phyloP scores from a whole-genome alignment of 1,140 invertebrate species.

The Drosophila erecta region DNA sequence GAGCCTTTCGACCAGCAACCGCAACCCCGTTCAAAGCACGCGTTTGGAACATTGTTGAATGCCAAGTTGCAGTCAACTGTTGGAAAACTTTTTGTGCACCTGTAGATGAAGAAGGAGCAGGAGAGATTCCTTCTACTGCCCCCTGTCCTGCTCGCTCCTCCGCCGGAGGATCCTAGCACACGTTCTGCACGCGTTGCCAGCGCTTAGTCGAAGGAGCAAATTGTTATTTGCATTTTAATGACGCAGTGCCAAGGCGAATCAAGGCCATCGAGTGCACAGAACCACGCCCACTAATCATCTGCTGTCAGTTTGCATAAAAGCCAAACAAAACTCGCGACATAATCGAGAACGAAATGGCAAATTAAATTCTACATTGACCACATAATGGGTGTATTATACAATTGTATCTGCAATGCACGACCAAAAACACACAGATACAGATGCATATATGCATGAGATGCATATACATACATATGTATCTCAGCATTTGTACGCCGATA shows the following conservation, averaged over 20 bases:
- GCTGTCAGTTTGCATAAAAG: constrained; percentile 5
- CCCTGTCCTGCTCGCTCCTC: background rate
- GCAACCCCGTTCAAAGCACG: background rate
- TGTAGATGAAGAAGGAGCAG: constrained; percentile 3
- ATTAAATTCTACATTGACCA: constrained; percentile 45
- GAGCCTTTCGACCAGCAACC: background rate
- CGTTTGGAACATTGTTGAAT: background rate
- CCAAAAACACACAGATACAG: background rate
- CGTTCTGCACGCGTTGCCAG: constrained; percentile 15
- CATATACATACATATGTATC: background rate
- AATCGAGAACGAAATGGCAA: constrained; percentile 30
- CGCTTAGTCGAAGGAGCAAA: constrained; percentile 25
- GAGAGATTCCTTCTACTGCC: too few species aligned
- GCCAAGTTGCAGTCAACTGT: constrained; percentile 24
- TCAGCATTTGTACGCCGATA: too few species aligned
- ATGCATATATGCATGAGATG: constrained; percentile 9
- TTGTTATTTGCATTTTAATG: constrained; percentile 71
- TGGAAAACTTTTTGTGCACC: constrained; percentile 29
- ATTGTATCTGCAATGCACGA: background rate
- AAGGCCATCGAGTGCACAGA: background rate
- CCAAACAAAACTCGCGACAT: constrained; percentile 23
- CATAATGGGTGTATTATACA: constrained; percentile 12
- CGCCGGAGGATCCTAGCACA: constrained; percentile 1
- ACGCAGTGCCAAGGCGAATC: constrained; percentile 31
- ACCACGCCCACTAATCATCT: constrained; percentile 29